Evolutionary conservation across 2,113 vertebrate species (phyloP).

Genomic region (Phyllopteryx taeniolatus): DNA sequence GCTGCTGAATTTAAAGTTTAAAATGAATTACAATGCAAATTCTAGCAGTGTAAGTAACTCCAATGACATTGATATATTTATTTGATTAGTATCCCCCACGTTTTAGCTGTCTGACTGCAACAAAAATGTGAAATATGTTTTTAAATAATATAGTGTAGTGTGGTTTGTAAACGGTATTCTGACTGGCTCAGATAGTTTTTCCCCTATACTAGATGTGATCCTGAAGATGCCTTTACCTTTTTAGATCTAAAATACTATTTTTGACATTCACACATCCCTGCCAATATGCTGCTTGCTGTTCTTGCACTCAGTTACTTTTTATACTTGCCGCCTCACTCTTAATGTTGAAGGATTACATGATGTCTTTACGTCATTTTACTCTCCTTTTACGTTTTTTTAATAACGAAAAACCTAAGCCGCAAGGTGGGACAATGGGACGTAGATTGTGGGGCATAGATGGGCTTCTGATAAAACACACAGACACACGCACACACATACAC

Average conservation of each 20-base stretch:
- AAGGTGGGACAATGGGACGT: constrained; percentile 56
- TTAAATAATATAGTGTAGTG: too few species aligned
- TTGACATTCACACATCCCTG: constrained; percentile 43
- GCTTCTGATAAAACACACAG: constrained; percentile 38
- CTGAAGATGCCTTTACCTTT: constrained; percentile 5
- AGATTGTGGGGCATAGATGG: constrained; percentile 50
- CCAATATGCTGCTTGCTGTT: constrained; percentile 35
- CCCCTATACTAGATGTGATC: too few species aligned
- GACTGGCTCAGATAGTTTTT: background rate
- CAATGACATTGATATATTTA: too few species aligned
- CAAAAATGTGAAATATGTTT: too few species aligned
- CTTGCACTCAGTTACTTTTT: constrained; percentile 26
- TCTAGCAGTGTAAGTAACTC: too few species aligned
- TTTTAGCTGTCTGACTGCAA: too few species aligned
- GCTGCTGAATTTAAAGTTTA: background rate
- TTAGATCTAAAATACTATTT: constrained; percentile 17
- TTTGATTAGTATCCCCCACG: too few species aligned
- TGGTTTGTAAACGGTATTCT: background rate
- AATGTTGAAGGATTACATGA: constrained; percentile 74
- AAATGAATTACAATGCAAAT: background rate
- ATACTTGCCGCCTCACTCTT: constrained; percentile 28
- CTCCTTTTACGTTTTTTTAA: constrained; percentile 79
- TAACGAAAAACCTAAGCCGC: constrained; percentile 61
- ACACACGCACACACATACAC: constrained; percentile 28
- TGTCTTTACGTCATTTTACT: constrained; percentile 75